These are phyloP conservation scores for Sesia bembeciformis DNA, from an alignment of 2,888 invertebrate species.

Conservation along the genomic window DNA sequence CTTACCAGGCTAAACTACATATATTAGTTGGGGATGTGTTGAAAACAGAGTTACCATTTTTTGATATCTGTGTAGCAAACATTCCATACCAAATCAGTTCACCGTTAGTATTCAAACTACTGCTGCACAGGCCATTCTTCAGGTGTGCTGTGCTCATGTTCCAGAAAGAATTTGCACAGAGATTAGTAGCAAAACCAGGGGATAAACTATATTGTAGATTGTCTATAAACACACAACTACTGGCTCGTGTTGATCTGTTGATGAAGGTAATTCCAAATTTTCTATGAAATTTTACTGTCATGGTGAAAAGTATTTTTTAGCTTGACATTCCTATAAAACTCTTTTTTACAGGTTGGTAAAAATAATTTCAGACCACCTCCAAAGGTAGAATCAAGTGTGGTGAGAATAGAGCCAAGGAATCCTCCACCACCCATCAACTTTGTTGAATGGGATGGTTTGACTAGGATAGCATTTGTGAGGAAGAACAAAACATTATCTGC, in stretches of 20 bases:
- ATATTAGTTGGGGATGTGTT: slow-evolving; percentile 96
- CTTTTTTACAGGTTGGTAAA: slow-evolving; percentile 84
- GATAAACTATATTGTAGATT: slow-evolving; percentile 97
- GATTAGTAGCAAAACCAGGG: slow-evolving; percentile 96
- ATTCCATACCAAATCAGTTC: slow-evolving; percentile 99
- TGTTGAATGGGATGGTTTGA: slow-evolving; percentile 98
- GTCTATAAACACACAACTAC: slow-evolving; percentile 95
- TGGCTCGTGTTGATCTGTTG: slow-evolving; percentile 94
- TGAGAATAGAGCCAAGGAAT: slow-evolving; percentile 96
- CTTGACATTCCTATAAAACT: background rate
- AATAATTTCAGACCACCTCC: slow-evolving; percentile 99
- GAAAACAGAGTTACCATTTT: slow-evolving; percentile 95
- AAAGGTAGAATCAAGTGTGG: slow-evolving; percentile 98
- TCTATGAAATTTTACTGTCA: slow-evolving; percentile 2
- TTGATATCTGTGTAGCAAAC: slow-evolving; percentile 98
- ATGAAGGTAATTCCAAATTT: slow-evolving; percentile 83
- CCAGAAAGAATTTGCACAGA: slow-evolving; percentile 97
- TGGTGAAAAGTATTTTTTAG: slow-evolving; percentile 3
- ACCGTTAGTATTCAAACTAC: slow-evolving; percentile 94
- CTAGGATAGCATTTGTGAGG: slow-evolving; percentile 93
- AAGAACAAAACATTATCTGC: slow-evolving; percentile 98
- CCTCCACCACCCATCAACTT: slow-evolving; percentile 97
- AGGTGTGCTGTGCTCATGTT: slow-evolving; percentile 99
- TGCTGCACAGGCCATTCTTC: slow-evolving; percentile 88
- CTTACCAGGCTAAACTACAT: slow-evolving; percentile 90